Base-by-base conservation (phyloP, 2,797 vertebrate species). In the Nothura maculosa region DNA sequence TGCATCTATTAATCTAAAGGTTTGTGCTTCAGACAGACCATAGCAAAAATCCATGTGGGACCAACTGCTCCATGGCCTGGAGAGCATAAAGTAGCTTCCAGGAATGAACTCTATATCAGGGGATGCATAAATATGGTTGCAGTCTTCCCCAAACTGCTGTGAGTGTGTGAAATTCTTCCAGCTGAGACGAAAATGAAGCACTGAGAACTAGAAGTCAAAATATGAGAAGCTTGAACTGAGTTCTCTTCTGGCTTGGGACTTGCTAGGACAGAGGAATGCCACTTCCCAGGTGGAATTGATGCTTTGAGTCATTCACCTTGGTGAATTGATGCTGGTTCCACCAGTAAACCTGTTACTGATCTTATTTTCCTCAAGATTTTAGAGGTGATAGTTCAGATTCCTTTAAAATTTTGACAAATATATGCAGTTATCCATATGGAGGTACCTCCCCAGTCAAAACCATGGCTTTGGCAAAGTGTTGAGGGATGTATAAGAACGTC, bases 91-190 rank as follows among this genome's bases (percentile, higher is more conserved):
- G 30, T 0, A 2, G 21, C 3, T 2, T 6, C 13, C 12, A 40
- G 36, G 25, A 67, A 19, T 9, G 7, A 21, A 6, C 9, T 42
- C 24, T 22, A 0, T 0, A 25, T 4, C 3, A 40, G 32, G 32
- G 85, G 63, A 17, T 6, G 42, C 32, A 63, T 18, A 54, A 81
- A 66, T 1, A 13, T 18, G 36, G 17, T 22, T 62, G 11, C 12
- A 58, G 10, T 50, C 54, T 50, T 21, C 6, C 28, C 58, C 6
- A 27, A 20, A 60, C 28, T 42, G 21, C 15, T 55, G 12, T 36
- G 34, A 40, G 32, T 11, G 30, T 21, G 19, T 10, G 52, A 62
- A 81, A 81, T 4, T 2, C 9, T 61, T 52, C 17, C 25, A 76
- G 15, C 14, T 54, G 48, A 54, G 25, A 66, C 55, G 12, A 24